A percentile compares a stretch with the other conserved stretches of the same genome.
Evolutionary conservation across 2,888 invertebrate genomes (phyloP).

Genomic region (Thymelicus acteon): DNA sequence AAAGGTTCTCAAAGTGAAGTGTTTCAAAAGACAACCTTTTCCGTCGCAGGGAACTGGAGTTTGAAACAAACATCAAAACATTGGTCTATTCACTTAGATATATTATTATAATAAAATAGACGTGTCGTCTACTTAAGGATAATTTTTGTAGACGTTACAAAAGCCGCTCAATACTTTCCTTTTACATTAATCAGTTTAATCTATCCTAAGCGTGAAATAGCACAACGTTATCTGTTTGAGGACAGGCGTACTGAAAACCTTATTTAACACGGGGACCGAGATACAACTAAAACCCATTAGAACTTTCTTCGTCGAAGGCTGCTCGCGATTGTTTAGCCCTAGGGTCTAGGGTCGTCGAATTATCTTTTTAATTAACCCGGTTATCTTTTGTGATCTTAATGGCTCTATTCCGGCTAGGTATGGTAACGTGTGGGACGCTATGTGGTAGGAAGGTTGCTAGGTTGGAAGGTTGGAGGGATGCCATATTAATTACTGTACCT

Average conservation of each 20-base stretch:
- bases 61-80: too few relatives aligned
- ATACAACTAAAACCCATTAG: constrained; percentile 37
- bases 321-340: constrained; percentile 21
- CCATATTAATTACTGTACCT: background rate
- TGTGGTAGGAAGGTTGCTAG: too few relatives aligned
- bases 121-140: too few relatives aligned
- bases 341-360: background rate
- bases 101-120: too few relatives aligned
- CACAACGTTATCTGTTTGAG: constrained; percentile 18
- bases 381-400: constrained; percentile 26
- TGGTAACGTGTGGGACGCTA: background rate
- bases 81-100: too few relatives aligned
- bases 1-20: too few relatives aligned
- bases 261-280: constrained; percentile 24
- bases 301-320: constrained; percentile 19
- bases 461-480: background rate
- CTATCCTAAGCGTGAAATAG: constrained; percentile 28
- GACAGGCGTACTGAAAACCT: constrained; percentile 20
- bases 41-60: too few relatives aligned
- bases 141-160: too few relatives aligned
- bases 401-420: constrained; percentile 15
- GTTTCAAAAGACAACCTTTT: too few relatives aligned
- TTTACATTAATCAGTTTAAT: constrained; percentile 12
- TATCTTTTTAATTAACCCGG: constrained; percentile 33
- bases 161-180: background rate